Base-by-base conservation (phyloP, 1,140 invertebrate genomes). In the Atta colombica region DNA sequence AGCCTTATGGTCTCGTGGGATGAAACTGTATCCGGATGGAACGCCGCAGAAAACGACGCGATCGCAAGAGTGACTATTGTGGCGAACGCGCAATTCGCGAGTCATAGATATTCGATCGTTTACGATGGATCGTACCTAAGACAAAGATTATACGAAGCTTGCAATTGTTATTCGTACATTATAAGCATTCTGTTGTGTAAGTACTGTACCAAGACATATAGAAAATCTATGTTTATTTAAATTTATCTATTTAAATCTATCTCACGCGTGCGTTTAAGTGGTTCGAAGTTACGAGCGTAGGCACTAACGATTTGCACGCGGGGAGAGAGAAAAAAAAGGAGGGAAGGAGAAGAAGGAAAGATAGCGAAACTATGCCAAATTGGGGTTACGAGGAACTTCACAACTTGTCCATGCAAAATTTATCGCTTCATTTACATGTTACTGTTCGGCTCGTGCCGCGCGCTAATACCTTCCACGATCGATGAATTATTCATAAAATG, bases 401-500 rank as follows among this genome's bases (percentile, higher is more conserved):
- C 77, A 89, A 74, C 45, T 85, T 90, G 90, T 90, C 91, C 87
- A 91, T 92, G 90, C 85, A 89, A 89, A 88, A 92, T 92, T 90
- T 92, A 91, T 91, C 87, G 88, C 89, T 92, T 91, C 90, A 91
- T 91, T 91, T 91, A 91, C 91, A 92, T 92, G 86, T 91, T 92
- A 87, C 89, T 81, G 90, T 87, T 86, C 82, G 86, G 90, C 87
- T 91, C 87, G 89, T 91, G 89, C 89, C 84, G 88, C 51, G 87
- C 58, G 69, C 85, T 92, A 92, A 92, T 92, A 92, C 87, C 88
- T 90, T 82, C 91, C 90, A 71, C 91, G 86, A 89, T 88, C 86
- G 58, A 90, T 92, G 91, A 91, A 92, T 91, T 90, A 92, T 92
- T 92, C 91, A 92, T 92, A 85, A 86, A 86, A 91, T 77, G 68